Conservation (phyloP, 2,888 invertebrate genomes). For the Calameuta filiformis region DNA sequence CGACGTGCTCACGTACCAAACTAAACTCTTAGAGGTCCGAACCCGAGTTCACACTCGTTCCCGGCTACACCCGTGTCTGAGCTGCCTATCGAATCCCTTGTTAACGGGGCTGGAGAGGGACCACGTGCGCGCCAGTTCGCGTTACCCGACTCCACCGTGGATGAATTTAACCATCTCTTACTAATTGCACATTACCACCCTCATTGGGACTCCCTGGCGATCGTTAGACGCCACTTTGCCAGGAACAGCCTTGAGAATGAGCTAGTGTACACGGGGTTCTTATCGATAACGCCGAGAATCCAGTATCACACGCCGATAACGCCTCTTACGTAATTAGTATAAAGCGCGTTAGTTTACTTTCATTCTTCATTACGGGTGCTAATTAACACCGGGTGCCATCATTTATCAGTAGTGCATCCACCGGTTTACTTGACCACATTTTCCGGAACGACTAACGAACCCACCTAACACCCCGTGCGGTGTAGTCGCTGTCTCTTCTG, state of each 20-base stretch:
- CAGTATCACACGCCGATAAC: not conserved
- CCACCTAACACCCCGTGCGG: not conserved
- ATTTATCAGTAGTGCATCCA: not conserved
- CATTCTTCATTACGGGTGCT: not conserved
- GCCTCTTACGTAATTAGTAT: not conserved
- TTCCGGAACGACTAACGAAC: not conserved
- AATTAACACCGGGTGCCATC: not conserved
- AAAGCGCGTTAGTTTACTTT: not conserved
- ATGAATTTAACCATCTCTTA: not conserved
- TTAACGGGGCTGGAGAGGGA: conserved; percentile 1
- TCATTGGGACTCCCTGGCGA: not conserved
- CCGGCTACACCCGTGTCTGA: conserved; percentile 21
- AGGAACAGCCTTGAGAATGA: not conserved
- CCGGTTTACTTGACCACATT: not conserved
- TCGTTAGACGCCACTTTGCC: not conserved
- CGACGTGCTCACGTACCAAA: conserved; percentile 61
- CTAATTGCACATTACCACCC: conserved; percentile 4
- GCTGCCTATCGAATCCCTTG: conserved; percentile 1
- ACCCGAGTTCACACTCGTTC: conserved; percentile 48
- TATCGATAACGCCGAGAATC: not conserved
- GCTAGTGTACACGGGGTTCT: not conserved
- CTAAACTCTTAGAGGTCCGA: conserved; percentile 61
- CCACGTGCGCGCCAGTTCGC: conserved; percentile 1
- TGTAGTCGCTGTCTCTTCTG: not conserved
- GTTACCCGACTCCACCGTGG: not conserved